phyloP scores from a whole-genome alignment of 2,797 vertebrate genomes.

The Spinibarbus caldwelli region DNA sequence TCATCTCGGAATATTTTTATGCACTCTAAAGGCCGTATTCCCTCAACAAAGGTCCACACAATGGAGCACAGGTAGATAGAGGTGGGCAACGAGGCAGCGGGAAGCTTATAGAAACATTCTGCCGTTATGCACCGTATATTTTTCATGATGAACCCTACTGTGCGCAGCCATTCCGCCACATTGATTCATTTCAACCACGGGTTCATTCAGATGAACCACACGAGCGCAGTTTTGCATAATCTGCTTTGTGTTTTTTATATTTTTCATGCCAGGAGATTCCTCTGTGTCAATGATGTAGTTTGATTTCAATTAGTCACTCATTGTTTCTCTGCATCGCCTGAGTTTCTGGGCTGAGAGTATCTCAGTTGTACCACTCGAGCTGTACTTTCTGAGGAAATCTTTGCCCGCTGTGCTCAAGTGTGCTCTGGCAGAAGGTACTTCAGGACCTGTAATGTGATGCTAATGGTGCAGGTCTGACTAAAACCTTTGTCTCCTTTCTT shows the following conservation, averaged over 20 bases:
- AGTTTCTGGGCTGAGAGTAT: conserved; percentile 6
- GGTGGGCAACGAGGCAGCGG: conserved; percentile 32
- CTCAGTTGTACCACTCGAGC: conserved; percentile 24
- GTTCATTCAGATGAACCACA: conserved; percentile 41
- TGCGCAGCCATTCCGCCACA: conserved; percentile 48
- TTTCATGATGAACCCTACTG: conserved; percentile 54
- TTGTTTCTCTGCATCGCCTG: conserved; percentile 30
- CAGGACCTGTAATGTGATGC: conserved; percentile 30
- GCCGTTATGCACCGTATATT: conserved; percentile 35
- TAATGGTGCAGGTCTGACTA: conserved; percentile 34
- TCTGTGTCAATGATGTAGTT: conserved; percentile 13
- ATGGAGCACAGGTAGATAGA: conserved; percentile 36
- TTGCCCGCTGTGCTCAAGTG: conserved; percentile 41
- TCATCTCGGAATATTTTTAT: conserved; percentile 50
- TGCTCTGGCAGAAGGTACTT: conserved; percentile 31
- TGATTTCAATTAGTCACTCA: conserved; percentile 50
- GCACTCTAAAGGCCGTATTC: conserved; percentile 33
- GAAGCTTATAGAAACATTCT: conserved; percentile 35
- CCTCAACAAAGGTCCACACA: conserved; percentile 41
- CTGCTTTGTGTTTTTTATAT: conserved; percentile 25
- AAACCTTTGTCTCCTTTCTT: conserved; percentile 43
- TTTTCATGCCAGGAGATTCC: conserved; percentile 27
- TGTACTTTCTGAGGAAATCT: conserved; percentile 44
- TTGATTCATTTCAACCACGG: conserved; percentile 51
- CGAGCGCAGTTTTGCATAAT: conserved; percentile 38